These are phyloP conservation scores for Crematogaster levior DNA, from an alignment of 2,888 invertebrate species.

Conservation along the genomic window DNA sequence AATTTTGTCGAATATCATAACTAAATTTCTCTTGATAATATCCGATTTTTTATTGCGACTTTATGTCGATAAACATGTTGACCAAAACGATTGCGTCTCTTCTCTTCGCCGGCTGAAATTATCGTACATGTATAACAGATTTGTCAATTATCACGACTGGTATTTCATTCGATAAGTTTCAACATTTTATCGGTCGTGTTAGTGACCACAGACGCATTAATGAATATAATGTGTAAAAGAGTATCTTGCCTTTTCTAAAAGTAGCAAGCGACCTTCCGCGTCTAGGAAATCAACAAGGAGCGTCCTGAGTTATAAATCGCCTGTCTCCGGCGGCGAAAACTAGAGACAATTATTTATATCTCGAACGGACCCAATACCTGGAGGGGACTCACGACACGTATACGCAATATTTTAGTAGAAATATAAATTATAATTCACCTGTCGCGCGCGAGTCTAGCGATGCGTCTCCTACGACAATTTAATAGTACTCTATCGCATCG, in stretches of 20 bases:
- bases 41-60: neutral
- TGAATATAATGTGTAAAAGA: neutral
- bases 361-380: neutral
- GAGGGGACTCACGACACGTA: neutral
- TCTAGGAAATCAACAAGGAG: constrained; percentile 33
- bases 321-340: constrained; percentile 41
- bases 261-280: constrained; percentile 3
- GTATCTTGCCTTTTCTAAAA: neutral
- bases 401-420: neutral
- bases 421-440: constrained; percentile 43
- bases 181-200: neutral
- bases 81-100: neutral
- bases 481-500: constrained; percentile 29
- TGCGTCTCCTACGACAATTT: constrained; percentile 11
- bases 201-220: constrained; percentile 1
- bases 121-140: neutral
- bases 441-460: constrained; percentile 4
- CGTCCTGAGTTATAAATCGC: constrained; percentile 34
- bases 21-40: neutral
- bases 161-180: neutral
- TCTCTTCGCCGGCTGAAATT: neutral
- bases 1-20: constrained; percentile 14
- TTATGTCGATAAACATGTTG: neutral
- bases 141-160: neutral
- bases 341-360: constrained; percentile 46